Evolutionary conservation across 1,140 invertebrate species (phyloP), one percentile per base, ranked within the genome.

Genomic region (Pseudomyrmex cubaensis): DNA sequence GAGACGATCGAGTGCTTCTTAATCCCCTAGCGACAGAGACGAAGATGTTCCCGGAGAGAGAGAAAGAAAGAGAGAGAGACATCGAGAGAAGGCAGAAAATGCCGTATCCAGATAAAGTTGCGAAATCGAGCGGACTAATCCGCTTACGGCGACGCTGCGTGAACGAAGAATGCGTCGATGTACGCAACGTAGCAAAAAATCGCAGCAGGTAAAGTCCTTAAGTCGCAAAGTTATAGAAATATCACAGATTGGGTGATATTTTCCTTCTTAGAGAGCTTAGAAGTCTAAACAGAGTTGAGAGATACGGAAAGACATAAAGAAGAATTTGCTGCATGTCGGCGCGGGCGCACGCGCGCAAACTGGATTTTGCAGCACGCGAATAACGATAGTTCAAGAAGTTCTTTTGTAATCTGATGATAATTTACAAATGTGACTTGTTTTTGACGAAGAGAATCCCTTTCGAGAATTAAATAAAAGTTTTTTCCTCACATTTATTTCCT

Each of bases 101-200:
- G 54, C 20, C n/a, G 44, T 70, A 70, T 59, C 22, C 76, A 66
- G 86, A 89, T 90, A 90, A 91, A 88, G 86, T 87, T 72, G 75
- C 85, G 62, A 86, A 89, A 88, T 90, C 78, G 82, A 85, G 25
- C 54, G 25, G 52, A 44, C 76, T 92, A 93, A 93, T 91, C 91
- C 92, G 85, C 91, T 92, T 92, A 90, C n/a, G 46, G 20, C 22
- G 52, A 50, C 48, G 61, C 10, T 5, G 66, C 20, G 74, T 20
- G 56, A 46, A 46, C 73, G 67, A 44, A 70, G 75, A 84, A 83
- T 77, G 62, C 74, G 62, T 46, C 44, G 20, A 72, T 13, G 50
- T 35, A 44, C 54, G 44, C 57, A 69, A 22, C 10, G 52, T 52
- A 59, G 50, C 64, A 59, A 85, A 35, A 35, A 69, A 77, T 78